phyloP scores from a whole-genome alignment of 2,113 vertebrate genomes.

The Euleptes europaea region DNA sequence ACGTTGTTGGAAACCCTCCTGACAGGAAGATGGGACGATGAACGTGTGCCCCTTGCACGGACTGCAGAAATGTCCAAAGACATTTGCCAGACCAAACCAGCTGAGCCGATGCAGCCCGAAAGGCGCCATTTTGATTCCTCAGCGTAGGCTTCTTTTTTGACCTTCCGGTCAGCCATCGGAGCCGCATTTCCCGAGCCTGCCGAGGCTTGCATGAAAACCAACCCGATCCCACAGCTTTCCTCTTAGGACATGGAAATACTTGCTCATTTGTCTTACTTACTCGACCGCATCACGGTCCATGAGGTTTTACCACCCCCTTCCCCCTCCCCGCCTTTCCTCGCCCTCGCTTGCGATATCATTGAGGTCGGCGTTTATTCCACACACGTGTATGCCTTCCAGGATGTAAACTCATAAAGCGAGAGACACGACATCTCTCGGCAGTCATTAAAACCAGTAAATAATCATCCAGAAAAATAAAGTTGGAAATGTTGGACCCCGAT shows the following conservation, averaged over 20 bases:
- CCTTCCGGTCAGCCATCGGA: neutral
- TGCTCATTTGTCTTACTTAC: slow-evolving; percentile 21
- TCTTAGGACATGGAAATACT: slow-evolving; percentile 24
- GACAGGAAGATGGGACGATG: neutral
- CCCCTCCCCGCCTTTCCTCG: neutral
- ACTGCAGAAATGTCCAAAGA: neutral
- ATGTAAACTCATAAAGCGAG: slow-evolving; percentile 19
- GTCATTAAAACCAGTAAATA: slow-evolving; percentile 25
- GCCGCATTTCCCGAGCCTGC: neutral
- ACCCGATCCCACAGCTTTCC: slow-evolving; percentile 1
- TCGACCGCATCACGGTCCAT: neutral
- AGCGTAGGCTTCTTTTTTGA: neutral
- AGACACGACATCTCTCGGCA: slow-evolving; percentile 16
- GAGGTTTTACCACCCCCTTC: neutral
- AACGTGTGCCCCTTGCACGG: neutral
- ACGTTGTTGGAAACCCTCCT: neutral
- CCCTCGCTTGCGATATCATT: neutral
- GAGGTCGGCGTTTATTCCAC: neutral
- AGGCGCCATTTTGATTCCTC: neutral
- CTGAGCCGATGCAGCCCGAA: neutral
- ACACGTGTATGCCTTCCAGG: neutral
- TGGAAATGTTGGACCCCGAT: slow-evolving; percentile 24
- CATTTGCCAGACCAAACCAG: neutral
- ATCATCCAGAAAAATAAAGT: slow-evolving; percentile 12
- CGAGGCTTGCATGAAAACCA: neutral